Evolutionary conservation across 92 coral and sea anemone species (phyloP), one percentile per base, ranked within the genome.

Genomic region (Paragorgia papillata): DNA sequence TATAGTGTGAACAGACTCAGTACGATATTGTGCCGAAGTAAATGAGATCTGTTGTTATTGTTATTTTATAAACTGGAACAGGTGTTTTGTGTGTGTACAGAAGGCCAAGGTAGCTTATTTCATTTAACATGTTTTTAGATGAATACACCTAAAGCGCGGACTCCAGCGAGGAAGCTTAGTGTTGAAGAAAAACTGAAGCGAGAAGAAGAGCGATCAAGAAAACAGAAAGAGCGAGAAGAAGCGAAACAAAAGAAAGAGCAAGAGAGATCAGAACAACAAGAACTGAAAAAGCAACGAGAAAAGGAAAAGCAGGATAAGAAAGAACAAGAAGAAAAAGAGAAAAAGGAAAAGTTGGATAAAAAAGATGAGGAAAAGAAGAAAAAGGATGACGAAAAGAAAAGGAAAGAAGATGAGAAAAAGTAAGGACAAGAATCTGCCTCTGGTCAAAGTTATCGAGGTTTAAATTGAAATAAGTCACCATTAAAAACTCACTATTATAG

Each of bases 191-290:
- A 88, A 66, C 66, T 81, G 53, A 88, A 82, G 31, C 70, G 80
- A 54, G 86, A 88, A 58, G 97, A 92, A 58, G 92, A 92, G 37
- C 69, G 79, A 75, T 87, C 80, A 57, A 80, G 22, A 68, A 59
- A 78, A 39, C 83, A 61, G 79, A 83, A 65, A 80, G 96, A 92
- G 62, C 86, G 84, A 74, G 66, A 79, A 30, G 96, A 90, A 44
- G 96, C 89, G 50, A 92, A 90, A 66, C 88, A 87, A 29, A 90
- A 88, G 62, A 87, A 87, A 66, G 97, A 89, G 51, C 90, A 87
- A 62, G 97, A 89, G 57, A 85, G 68, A 68, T 62, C 70, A n/a
- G 97, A 89, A 67, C 90, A 85, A 71, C 89, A 75, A 43, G 90
- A 83, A 34, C 89, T 82, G 46, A 90, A 86, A 33, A 91, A 92